Evolutionary conservation across 1,140 invertebrate species (phyloP).

Genomic region (Danaus plexippus): DNA sequence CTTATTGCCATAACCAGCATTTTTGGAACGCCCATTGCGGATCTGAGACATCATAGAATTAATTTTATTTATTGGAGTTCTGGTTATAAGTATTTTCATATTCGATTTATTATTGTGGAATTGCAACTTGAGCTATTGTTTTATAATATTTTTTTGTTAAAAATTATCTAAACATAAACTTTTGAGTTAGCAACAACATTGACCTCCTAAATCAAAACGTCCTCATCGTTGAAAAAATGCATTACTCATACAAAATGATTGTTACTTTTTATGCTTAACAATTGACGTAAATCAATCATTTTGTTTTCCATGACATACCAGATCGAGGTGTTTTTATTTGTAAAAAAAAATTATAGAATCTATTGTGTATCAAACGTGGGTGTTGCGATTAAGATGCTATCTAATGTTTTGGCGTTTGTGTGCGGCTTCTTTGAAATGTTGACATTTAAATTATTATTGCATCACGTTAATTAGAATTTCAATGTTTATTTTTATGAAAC

Average conservation of each 20-base stretch:
- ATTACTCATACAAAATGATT: too few species aligned
- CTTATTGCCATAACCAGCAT: slow-evolving; percentile 51
- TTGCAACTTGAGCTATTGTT: too few species aligned
- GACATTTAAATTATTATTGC: slow-evolving; percentile 16
- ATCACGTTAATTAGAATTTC: slow-evolving; percentile 10
- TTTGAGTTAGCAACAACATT: too few species aligned
- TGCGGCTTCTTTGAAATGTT: slow-evolving; percentile 44
- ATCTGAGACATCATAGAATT: slow-evolving; percentile 34
- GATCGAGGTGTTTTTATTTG: slow-evolving; percentile 44
- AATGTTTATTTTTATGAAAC: too few species aligned
- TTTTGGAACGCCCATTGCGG: slow-evolving; percentile 46
- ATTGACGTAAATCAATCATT: slow-evolving; percentile 49
- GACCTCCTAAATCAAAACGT: too few species aligned
- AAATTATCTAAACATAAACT: too few species aligned
- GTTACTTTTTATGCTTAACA: too few species aligned
- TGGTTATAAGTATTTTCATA: too few species aligned
- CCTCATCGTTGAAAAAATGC: too few species aligned
- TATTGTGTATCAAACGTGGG: slow-evolving; percentile 49
- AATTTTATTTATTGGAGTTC: neutral
- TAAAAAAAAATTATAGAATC: slow-evolving; percentile 36
- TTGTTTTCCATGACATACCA: slow-evolving; percentile 50
- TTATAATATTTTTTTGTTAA: too few species aligned
- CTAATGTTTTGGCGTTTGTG: slow-evolving; percentile 40
- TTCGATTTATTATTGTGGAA: too few species aligned
- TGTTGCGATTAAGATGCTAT: slow-evolving; percentile 49